Evolutionary conservation across 2,797 vertebrate species (phyloP), one percentile per base, ranked within the genome.

Genomic region (Characodon lateralis): DNA sequence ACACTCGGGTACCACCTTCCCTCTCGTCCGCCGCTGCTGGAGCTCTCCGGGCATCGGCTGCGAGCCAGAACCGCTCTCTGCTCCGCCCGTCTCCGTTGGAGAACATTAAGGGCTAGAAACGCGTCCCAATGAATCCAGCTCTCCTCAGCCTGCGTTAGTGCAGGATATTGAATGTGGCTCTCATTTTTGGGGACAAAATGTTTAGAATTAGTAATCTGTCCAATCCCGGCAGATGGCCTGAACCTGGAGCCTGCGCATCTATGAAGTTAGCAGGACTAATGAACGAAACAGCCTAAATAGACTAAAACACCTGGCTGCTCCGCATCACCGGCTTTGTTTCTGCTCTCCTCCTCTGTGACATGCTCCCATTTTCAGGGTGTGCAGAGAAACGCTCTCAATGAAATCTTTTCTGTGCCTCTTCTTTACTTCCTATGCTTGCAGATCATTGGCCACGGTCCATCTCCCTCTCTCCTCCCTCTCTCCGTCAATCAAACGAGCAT

Each of bases 391-490:
- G 75, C 82, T 41, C 78, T 83, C 56, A 2, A 78, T 83, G 76
- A 87, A 70, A 86, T 80, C 81, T 76, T 75, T 6, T 76, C 74
- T 80, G 75, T 72, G 69, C 79, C 76, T 88, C 78, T 65, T 74
- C 80, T 87, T 83, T 16, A 86, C 77, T 84, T 85, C 61, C 83
- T 87, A 74, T 71, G 83, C 87, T 80, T n/a, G 79, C 78, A 5
- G 82, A 84, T 89, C 79, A 87, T 83, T 91, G 89, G 89, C 91
- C 56, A 28, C n/a, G 1, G 76, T 91, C 87, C 85, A 89, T n/a
- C 69, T 72, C 78, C 8, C 24, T 59, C 70, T 68, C 63, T 71
- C 74, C 72, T 76, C 75, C 68, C 78, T 73, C 74, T 5, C 61
- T 43, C 71, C 24, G 56, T 5, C 65, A 81, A 73, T 80, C 86